Conservation (phyloP, 2,113 vertebrate genomes). For the Solenodon paradoxus region DNA sequence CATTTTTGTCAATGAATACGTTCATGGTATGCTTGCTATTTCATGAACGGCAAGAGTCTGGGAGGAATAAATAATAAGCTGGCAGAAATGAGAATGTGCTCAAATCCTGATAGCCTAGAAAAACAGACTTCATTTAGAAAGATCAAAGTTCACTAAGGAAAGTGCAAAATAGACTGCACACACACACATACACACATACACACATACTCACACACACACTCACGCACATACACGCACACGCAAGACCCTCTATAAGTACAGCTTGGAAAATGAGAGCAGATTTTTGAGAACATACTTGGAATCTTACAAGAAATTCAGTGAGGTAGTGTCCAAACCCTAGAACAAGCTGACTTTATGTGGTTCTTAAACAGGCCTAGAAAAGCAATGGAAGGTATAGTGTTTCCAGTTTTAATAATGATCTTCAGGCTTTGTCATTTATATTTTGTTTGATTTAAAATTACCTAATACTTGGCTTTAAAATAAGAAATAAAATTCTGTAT, state of each 20-base stretch:
- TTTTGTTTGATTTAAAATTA: conserved; percentile 32
- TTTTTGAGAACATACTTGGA: neutral
- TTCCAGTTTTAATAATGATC: neutral
- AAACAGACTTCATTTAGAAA: neutral
- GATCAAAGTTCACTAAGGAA: neutral
- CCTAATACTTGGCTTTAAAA: neutral
- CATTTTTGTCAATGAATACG: neutral
- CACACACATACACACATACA: neutral
- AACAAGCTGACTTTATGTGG: neutral
- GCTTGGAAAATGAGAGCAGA: neutral
- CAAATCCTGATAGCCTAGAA: neutral
- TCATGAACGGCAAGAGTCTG: neutral
- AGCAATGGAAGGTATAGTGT: neutral
- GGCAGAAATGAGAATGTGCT: neutral
- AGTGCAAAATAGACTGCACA: neutral
- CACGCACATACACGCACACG: neutral
- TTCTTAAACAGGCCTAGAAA: neutral
- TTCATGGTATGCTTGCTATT: neutral
- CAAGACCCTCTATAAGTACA: neutral
- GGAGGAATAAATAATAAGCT: neutral
- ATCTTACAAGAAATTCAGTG: neutral
- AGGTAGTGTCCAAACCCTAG: neutral
- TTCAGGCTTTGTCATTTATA: neutral
- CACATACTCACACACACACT: neutral
- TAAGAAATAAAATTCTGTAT: neutral